These are phyloP conservation scores for Meriones unguiculatus DNA, from an alignment of 2,113 vertebrate genomes.

Conservation along the genomic window DNA sequence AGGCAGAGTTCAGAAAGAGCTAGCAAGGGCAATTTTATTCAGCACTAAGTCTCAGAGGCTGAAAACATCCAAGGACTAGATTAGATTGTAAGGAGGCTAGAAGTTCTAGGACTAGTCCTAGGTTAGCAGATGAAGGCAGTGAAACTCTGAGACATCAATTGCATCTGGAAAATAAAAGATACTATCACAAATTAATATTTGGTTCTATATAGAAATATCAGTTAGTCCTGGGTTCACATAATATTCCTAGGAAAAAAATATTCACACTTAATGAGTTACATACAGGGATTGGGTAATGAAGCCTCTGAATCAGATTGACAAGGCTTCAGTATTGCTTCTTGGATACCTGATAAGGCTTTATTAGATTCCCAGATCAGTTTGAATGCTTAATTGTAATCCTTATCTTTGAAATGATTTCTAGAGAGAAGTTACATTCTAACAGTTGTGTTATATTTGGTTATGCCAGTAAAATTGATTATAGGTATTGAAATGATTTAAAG, in stretches of 20 bases:
- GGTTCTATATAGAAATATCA: not conserved
- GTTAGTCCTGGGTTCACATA: not conserved
- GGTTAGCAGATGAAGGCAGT: too few relatives aligned
- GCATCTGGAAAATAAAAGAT: too few relatives aligned
- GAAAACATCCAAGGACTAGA: too few relatives aligned
- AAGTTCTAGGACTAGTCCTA: too few relatives aligned
- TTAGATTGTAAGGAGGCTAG: too few relatives aligned
- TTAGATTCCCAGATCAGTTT: not conserved
- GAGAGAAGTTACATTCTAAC: not conserved
- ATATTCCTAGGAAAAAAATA: not conserved
- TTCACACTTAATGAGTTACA: not conserved
- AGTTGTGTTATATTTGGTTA: not conserved
- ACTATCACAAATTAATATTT: not conserved
- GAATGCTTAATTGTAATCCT: not conserved
- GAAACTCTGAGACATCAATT: too few relatives aligned
- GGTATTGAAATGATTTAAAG: not conserved
- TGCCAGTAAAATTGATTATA: not conserved
- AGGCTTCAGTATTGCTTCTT: not conserved
- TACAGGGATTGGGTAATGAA: not conserved
- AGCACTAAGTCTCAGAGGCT: too few relatives aligned
- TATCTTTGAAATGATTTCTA: not conserved
- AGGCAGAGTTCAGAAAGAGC: too few relatives aligned
- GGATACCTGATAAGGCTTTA: rapidly evolving
- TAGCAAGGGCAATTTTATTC: too few relatives aligned
- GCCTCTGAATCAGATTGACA: not conserved